Percentiles rank a stretch among this genome's conserved stretches.
These are phyloP conservation scores for Siniperca chuatsi DNA, from an alignment of 2,113 vertebrate genomes.

Conservation along the genomic window DNA sequence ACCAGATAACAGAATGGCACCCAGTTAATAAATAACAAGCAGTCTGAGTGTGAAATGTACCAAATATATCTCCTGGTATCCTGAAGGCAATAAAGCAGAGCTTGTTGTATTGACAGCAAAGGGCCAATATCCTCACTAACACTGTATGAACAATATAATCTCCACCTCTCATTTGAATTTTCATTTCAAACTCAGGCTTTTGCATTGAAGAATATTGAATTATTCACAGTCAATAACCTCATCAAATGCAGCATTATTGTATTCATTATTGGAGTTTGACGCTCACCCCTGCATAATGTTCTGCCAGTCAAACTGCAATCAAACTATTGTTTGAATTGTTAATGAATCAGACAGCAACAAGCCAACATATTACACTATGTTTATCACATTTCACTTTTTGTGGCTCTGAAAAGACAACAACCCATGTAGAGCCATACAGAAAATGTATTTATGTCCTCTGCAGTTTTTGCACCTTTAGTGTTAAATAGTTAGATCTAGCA, in stretches of 20 bases:
- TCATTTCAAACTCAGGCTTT: constrained; percentile 51
- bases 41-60: neutral
- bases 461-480: neutral
- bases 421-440: neutral
- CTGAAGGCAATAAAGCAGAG: constrained; percentile 48
- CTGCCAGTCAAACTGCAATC: neutral
- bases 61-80: constrained; percentile 1
- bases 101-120: constrained; percentile 37
- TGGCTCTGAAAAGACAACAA: neutral
- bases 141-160: constrained; percentile 40
- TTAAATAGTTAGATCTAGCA: neutral
- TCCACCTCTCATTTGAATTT: constrained; percentile 61
- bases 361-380: neutral
- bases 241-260: constrained; percentile 41
- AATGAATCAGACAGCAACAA: neutral
- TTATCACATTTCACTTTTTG: neutral
- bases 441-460: neutral
- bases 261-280: constrained; percentile 30
- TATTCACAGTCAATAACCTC: constrained; percentile 52
- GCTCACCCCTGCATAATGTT: constrained; percentile 1
- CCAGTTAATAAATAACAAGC: constrained; percentile 31
- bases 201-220: constrained; percentile 34
- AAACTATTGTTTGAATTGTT: neutral
- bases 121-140: constrained; percentile 35
- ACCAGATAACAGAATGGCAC: neutral